Conservation (phyloP, 2,797 vertebrate genomes). For the Mus spretus region DNA sequence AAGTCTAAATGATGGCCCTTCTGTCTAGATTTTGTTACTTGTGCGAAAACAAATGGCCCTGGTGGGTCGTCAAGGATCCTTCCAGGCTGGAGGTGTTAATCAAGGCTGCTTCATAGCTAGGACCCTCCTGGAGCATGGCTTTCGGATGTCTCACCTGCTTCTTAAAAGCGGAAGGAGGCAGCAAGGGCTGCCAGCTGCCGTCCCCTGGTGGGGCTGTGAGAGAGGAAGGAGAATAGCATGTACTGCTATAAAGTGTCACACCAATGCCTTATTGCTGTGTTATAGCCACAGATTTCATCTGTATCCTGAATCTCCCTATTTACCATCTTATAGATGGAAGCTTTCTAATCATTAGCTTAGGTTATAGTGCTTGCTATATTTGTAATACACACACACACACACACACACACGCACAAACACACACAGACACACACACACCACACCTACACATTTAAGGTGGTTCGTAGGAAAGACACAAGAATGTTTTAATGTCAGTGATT, state of each 20-base stretch:
- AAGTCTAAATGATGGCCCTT: background rate
- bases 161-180: constrained; percentile 33
- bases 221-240: background rate
- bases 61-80: background rate
- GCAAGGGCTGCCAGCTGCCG: background rate
- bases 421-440: background rate
- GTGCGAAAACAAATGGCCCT: background rate
- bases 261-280: background rate
- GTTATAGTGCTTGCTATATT: background rate
- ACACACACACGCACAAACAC: background rate
- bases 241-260: background rate
- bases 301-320: background rate
- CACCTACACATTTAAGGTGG: background rate
- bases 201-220: background rate
- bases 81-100: background rate
- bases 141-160: constrained; percentile 28
- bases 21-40: constrained; percentile 1
- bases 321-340: constrained; percentile 37
- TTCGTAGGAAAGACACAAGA: background rate
- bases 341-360: constrained; percentile 10
- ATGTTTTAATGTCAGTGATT: constrained; percentile 4
- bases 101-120: background rate
- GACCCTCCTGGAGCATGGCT: constrained; percentile 1
- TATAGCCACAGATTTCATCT: constrained; percentile 16
- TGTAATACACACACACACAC: background rate